Base-by-base conservation (phyloP, 2,797 vertebrate genomes). In the Avahi laniger region DNA sequence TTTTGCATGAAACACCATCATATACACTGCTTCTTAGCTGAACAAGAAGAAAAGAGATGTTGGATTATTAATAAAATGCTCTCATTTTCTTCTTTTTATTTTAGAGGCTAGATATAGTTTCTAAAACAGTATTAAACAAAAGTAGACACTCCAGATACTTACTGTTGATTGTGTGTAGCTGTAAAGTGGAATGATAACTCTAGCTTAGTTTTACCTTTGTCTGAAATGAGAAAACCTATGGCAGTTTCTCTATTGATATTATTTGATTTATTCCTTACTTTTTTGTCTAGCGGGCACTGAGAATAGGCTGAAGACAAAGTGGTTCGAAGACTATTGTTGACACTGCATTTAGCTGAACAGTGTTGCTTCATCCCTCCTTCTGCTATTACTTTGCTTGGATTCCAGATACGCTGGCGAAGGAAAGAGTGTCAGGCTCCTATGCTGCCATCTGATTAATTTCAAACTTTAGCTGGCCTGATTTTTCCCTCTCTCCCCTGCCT, bases 241-340 rank as follows among this genome's bases (percentile, higher is more conserved):
- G 9, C 38, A 33, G 28, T 72, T 70, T 95, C 69, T 86, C 33
- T 33, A 2, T 5, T 41, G 87, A 28, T 81, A 43, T 33, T 65
- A 50, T 57, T 87, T 94, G 91, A 83, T 95, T 95, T 93, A 91
- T 84, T 69, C 28, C 75, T 96, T 92, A 35, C 54, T 78, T 95
- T 78, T 72, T 76, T 93, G 33, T 91, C 75, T 80, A 26, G 4
- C 63, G 52, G 69, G 48, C 76, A 69, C 8, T 83, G 79, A 92
- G 67, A 95, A 79, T 20, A 54, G 73, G 67, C 91, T 76, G 63
- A 72, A 94, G 85, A 93, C 61, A 72, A 48, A 96, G 69, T 17
- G 7, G 9, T 83, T 48, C 3, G 2, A 24, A 73, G 91, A 81
- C 79, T 73, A 1, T 18, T 52, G 46, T 73, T 95, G 96, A 72